Evolutionary conservation across 2,113 vertebrate genomes (phyloP), one percentile per base, ranked within the genome.

Genomic region (Rostratula benghalensis): DNA sequence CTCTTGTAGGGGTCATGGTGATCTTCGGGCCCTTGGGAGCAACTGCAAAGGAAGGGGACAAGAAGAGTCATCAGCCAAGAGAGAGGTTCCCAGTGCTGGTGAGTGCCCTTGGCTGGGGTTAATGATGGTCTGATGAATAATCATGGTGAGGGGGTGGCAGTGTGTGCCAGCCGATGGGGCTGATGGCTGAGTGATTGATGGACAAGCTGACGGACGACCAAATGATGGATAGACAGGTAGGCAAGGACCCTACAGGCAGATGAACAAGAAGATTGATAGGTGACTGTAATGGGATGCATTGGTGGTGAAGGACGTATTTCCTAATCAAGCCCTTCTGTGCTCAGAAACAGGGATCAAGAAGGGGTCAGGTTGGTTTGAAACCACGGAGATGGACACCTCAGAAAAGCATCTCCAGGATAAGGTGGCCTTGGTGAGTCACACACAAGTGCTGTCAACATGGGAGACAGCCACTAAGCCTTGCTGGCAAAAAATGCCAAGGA

Each of bases 21-120:
- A 99, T 98, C 97, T 98, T 98, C 5, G 99, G 99, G n/a, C 99
- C 99, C 89, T 98, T 99, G 56, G 99, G 99, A 90, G 99, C 98
- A 57, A 98, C 99, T 99, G 96, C 33, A 41, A 18, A 22, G 48
- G 51, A 79, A 43, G 8, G 50, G 63, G 31, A 94, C 28, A 60
- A 68, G 73, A 59, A 20, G 9, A 9, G 21, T 10, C 2, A 2
- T 74, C 28, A 54, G 23, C 0, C 0, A 2, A 73, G 1, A 0
- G 3, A 77, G 20, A 6, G 23, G 10, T 41, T 16, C 51, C 39
- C 0, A 0, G 43, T 3, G 21, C n/a, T 2, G 1, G 6, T 24
- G 54, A 5, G 48, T n/a, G 65, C 35, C 64, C 75, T 81, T 31
- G 70, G 41, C 9, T 2, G 1, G 35, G 33, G 30, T 48, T 70